A percentile compares a stretch with the other conserved stretches of the same genome.
Conservation (phyloP, 2,888 invertebrate species). For the Ephialtes manifestator region DNA sequence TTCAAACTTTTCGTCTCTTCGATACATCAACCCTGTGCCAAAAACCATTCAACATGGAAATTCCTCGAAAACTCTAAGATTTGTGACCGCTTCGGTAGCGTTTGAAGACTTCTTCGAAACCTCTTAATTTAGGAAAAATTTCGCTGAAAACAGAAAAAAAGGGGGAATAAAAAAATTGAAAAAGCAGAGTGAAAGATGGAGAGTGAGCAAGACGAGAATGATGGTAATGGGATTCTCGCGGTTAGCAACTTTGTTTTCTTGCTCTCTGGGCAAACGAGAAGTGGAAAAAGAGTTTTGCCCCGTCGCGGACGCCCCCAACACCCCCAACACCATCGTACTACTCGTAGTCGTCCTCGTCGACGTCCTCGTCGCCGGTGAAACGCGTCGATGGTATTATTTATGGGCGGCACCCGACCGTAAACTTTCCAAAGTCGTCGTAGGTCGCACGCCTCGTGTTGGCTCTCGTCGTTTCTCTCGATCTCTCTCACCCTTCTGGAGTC, state of each 20-base stretch:
- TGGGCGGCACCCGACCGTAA: constrained; percentile 68
- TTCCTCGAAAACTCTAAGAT: not conserved
- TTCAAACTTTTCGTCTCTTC: constrained; percentile 8
- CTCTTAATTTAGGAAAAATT: constrained; percentile 8
- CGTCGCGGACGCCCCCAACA: constrained; percentile 12
- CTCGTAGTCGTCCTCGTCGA: constrained; percentile 36
- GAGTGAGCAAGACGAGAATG: constrained; percentile 66
- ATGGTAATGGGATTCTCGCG: constrained; percentile 68
- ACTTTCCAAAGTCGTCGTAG: constrained; percentile 67
- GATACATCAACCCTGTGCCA: not conserved
- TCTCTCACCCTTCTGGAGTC: constrained; percentile 45
- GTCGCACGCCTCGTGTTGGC: constrained; percentile 66
- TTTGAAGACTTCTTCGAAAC: constrained; percentile 7
- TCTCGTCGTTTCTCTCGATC: constrained; percentile 62
- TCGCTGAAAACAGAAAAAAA: not conserved
- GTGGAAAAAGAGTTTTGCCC: constrained; percentile 65
- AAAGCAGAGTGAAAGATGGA: constrained; percentile 53
- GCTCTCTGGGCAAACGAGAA: constrained; percentile 62
- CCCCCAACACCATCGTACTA: constrained; percentile 4
- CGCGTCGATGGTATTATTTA: constrained; percentile 69
- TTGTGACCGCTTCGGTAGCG: not conserved
- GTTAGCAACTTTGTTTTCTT: constrained; percentile 69
- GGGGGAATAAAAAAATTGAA: not conserved
- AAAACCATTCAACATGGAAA: not conserved
- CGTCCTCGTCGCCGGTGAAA: constrained; percentile 60